Conservation (phyloP, 2,113 vertebrate species). For the Eurypyga helias region DNA sequence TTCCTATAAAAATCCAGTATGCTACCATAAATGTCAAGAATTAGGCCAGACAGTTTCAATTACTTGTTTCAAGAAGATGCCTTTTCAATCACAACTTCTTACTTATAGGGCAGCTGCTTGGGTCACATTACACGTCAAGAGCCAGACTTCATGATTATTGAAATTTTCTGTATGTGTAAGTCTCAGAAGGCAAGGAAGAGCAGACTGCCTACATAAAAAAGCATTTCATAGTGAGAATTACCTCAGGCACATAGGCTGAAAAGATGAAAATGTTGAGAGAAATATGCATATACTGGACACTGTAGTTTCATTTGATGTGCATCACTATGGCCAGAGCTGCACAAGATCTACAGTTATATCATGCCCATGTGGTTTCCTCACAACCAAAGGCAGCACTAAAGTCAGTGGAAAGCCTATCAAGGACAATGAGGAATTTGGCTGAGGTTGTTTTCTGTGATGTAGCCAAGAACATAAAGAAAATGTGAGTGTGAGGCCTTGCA, state of each 20-base stretch:
- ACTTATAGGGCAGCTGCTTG: conserved; percentile 24
- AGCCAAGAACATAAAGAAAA: not conserved
- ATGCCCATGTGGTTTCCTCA: not conserved
- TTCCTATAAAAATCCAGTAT: conserved; percentile 23
- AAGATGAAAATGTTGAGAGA: not conserved
- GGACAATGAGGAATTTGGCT: not conserved
- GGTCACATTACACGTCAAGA: conserved; percentile 10
- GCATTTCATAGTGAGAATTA: not conserved
- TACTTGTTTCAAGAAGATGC: conserved; percentile 53
- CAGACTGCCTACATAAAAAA: not conserved
- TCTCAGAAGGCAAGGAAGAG: conserved; percentile 21
- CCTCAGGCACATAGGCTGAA: not conserved
- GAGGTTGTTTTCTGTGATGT: not conserved
- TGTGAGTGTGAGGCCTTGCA: not conserved
- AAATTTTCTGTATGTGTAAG: not conserved
- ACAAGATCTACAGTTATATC: not conserved
- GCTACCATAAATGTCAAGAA: conserved; percentile 45
- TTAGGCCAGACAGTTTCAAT: conserved; percentile 52
- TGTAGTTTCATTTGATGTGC: not conserved
- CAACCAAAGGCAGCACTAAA: not conserved
- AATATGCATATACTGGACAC: not conserved
- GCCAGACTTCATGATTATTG: conserved; percentile 3
- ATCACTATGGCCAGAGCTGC: not conserved
- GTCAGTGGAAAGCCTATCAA: not conserved
- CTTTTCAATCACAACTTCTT: conserved; percentile 44